Base-by-base conservation (phyloP, 2,888 invertebrate species). In the Lithophane semibrunnea region DNA sequence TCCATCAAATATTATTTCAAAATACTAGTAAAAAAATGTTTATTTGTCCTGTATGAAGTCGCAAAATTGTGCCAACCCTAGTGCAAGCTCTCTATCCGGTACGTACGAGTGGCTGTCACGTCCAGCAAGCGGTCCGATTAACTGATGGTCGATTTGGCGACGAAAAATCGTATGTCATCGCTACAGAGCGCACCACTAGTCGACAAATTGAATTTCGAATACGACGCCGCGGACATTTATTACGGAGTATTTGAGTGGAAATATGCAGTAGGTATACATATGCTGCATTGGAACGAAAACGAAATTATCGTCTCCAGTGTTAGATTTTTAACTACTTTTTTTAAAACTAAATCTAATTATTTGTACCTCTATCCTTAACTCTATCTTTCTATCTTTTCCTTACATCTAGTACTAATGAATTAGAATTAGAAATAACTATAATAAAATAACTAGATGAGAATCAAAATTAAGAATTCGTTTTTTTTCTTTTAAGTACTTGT, bases 81-180 rank as follows among this genome's bases (percentile, higher is more conserved):
- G 10, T 52, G 72, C 80, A 87, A 77, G 83, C 81, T 79, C 76
- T 83, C 76, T 61, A 84, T 77, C 79, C 75, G 64, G 80, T 84
- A 80, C 76, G 77, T 83, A 86, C 82, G 91, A 95, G 95, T 91
- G 92, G 92, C 92, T 94, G 95, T 95, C 95, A 94, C 84, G 88
- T 86, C 85, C 94, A 94, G 91, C 88, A 49, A 66, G 75, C 75
- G 89, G 78, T 79, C 87, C 85, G 87, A 87, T 88, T 88, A 85
- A 82, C 81, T 86, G 86, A 86, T 86, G 80, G 77, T 86, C 78
- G 80, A 91, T 91, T 89, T 88, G 86, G 74, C 77, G 85, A 89
- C 90, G 92, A 94, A 95, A 95, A 95, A 95, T 84, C 92, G 90
- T 88, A 90, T 87, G 92, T 92, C 94, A 92, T 85, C 84, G 84